phyloP scores from a whole-genome alignment of 2,888 invertebrate species.

The Nomada fabriciana region DNA sequence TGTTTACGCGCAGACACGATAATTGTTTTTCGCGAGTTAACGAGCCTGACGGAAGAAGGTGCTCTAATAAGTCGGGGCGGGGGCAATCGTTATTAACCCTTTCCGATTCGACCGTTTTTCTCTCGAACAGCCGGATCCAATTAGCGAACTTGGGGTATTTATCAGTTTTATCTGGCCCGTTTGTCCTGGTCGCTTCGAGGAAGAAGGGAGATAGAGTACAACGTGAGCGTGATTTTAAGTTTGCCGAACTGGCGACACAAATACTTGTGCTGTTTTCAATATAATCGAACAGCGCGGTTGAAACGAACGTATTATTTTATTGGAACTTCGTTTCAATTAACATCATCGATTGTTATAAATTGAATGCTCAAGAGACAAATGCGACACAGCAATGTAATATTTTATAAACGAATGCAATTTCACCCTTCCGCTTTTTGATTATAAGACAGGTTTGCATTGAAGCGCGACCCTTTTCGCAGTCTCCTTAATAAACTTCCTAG shows the following conservation, averaged over 20 bases:
- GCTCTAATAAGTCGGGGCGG: constrained; percentile 3
- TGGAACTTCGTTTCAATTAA: no score
- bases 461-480: background rate
- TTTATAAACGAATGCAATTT: no score
- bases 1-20: constrained; percentile 47
- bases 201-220: no score
- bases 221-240: background rate
- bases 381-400: no score
- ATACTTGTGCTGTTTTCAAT: no score
- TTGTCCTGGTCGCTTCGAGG: background rate
- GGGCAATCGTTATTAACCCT: constrained; percentile 20
- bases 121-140: background rate
- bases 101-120: background rate
- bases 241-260: background rate
- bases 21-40: constrained; percentile 56
- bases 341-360: no score
- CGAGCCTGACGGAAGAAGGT: constrained; percentile 35
- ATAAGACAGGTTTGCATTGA: background rate
- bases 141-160: background rate
- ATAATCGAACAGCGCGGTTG: no score
- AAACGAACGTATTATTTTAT: no score
- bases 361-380: no score
- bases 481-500: constrained; percentile 28
- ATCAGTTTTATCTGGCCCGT: constrained; percentile 12
- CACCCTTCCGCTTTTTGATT: background rate